These are phyloP conservation scores for Pseudomyrmex flavicornis DNA, from an alignment of 1,140 invertebrate species.

Conservation along the genomic window DNA sequence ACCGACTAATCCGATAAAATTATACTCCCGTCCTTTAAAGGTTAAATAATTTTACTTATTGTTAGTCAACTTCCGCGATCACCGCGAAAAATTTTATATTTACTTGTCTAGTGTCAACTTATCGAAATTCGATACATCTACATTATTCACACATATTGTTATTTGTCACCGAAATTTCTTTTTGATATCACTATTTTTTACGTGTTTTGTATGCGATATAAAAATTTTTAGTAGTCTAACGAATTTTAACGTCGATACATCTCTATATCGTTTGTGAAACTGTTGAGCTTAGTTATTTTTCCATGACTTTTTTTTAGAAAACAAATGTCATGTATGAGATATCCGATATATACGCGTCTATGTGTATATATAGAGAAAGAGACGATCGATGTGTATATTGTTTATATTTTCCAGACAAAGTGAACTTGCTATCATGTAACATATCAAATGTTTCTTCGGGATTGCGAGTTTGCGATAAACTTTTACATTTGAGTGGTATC, in stretches of 20 bases:
- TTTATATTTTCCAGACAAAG: constrained; percentile 44
- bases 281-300: constrained; percentile 36
- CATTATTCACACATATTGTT: too few species aligned
- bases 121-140: constrained; percentile 10
- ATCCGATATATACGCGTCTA: neutral
- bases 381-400: neutral
- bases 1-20: too few species aligned
- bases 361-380: neutral
- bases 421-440: constrained; percentile 41
- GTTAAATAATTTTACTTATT: constrained; percentile 41
- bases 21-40: too few species aligned
- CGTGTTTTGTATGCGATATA: neutral
- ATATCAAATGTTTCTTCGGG: constrained; percentile 48
- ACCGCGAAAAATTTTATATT: constrained; percentile 1
- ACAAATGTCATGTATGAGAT: constrained; percentile 27
- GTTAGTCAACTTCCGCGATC: constrained; percentile 67
- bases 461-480: constrained; percentile 47
- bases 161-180: constrained; percentile 4
- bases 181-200: constrained; percentile 6
- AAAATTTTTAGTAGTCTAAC: neutral
- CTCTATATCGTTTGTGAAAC: neutral
- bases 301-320: constrained; percentile 38
- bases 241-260: constrained; percentile 6
- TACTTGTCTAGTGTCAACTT: neutral
- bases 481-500: constrained; percentile 44